Conservation (phyloP, 2,113 vertebrate genomes). For the Mesocricetus auratus region DNA sequence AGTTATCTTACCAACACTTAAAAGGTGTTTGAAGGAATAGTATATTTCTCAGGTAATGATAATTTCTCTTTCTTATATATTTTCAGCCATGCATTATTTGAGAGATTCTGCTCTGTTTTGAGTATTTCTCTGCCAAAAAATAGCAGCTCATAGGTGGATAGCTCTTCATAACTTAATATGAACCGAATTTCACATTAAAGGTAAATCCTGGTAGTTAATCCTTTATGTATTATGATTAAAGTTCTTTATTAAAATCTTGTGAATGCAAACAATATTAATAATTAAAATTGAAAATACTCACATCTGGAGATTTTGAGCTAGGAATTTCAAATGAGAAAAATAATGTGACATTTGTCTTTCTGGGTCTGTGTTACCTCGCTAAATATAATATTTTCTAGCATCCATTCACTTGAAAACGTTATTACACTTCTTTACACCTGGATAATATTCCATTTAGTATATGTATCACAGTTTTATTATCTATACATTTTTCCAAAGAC, state of each 20-base stretch:
- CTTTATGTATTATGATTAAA: neutral
- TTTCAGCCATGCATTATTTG: neutral
- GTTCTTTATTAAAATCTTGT: neutral
- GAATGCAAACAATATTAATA: neutral
- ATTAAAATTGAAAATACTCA: neutral
- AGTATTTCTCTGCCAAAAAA: constrained; percentile 33
- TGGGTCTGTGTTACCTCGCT: neutral
- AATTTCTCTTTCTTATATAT: constrained; percentile 35
- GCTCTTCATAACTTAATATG: neutral
- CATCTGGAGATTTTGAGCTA: neutral
- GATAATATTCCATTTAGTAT: neutral
- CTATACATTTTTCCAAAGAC: neutral
- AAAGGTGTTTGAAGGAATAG: neutral
- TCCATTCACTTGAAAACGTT: neutral
- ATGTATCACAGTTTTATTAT: neutral
- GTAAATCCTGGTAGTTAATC: neutral
- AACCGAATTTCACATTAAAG: neutral
- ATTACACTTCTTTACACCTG: neutral
- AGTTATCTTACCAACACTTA: neutral
- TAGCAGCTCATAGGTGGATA: neutral
- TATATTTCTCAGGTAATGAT: neutral
- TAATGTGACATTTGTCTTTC: neutral
- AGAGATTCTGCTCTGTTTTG: neutral
- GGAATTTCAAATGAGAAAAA: neutral
- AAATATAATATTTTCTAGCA: neutral